Base-by-base conservation (phyloP, 2,888 invertebrate species). In the Dasypogon diadema region DNA sequence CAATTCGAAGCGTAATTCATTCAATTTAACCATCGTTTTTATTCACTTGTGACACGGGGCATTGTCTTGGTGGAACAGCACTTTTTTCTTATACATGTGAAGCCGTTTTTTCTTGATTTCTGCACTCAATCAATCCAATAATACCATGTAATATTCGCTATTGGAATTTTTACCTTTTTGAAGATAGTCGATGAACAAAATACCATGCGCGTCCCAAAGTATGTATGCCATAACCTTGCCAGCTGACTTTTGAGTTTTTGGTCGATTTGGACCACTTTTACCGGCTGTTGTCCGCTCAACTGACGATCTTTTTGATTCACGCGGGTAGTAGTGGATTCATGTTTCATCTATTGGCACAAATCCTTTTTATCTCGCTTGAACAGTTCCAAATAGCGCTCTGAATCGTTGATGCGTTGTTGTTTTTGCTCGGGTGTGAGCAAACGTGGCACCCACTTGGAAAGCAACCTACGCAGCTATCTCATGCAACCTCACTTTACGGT, bases 311-410 rank as follows among this genome's bases (percentile, higher is more conserved):
- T 83, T 83, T 54, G 81, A 81, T 77, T 83, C 82, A 75, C 82
- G 81, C 26, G 80, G 82, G 77, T 79, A 81, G 75, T 81, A 78
- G 75, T 82, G 81, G 56, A 83, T 80, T 82, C 82, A 83, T 63
- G 82, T 83, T 82, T 85, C 82, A 79, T 84, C 83, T 10, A 82
- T 80, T 76, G 82, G 83, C 46, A 84, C 78, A 54, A 83, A 74
- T 82, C 80, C 76, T 78, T 77, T 75, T 77, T 76, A 81, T 83
- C 81, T 55, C 80, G 80, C 77, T 81, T 81, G 79, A 82, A 81
- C 73, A 78, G 60, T 51, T 79, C 79, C 80, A 81, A 80, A 81
- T 81, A 80, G 76, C 80, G 78, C 79, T 81, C 63, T 76, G 81
- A 30, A 30, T 30, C 34, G 0, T 30, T 1, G 34, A 30, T 10